A percentile compares a stretch with the other conserved stretches of the same genome.
Conservation (phyloP, 2,888 invertebrate genomes). For the Dilophus febrilis region DNA sequence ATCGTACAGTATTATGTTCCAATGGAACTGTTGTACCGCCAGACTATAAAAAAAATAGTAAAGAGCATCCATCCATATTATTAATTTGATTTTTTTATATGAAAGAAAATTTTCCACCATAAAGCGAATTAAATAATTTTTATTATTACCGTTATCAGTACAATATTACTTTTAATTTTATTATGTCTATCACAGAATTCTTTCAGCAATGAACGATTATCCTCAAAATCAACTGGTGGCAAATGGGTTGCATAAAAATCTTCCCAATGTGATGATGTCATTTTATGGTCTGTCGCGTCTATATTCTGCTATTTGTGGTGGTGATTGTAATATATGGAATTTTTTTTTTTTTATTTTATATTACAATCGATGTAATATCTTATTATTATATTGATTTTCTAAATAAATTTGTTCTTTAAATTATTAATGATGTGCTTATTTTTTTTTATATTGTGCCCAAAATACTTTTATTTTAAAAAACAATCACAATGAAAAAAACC, state of each 20-base stretch:
- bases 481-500: too few species aligned
- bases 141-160: constrained; percentile 65
- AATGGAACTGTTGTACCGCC: constrained; percentile 95
- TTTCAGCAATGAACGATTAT: constrained; percentile 49
- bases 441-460: too few species aligned
- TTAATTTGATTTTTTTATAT: neutral
- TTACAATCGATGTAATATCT: too few species aligned
- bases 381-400: too few species aligned
- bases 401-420: too few species aligned
- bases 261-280: constrained; percentile 47
- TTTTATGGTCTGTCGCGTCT: too few species aligned
- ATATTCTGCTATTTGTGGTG: too few species aligned
- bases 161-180: constrained; percentile 50
- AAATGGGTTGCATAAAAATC: constrained; percentile 67
- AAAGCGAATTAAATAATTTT: neutral
- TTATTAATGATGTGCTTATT: too few species aligned
- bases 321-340: too few species aligned
- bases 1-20: constrained; percentile 93
- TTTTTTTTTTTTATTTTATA: too few species aligned
- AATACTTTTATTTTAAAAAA: too few species aligned
- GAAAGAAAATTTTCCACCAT: neutral
- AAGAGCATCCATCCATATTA: neutral
- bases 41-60: constrained; percentile 40
- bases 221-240: constrained; percentile 60
- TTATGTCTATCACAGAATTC: constrained; percentile 58